These are phyloP conservation scores for Mirza zaza DNA, from an alignment of 2,113 vertebrate species.

Conservation along the genomic window DNA sequence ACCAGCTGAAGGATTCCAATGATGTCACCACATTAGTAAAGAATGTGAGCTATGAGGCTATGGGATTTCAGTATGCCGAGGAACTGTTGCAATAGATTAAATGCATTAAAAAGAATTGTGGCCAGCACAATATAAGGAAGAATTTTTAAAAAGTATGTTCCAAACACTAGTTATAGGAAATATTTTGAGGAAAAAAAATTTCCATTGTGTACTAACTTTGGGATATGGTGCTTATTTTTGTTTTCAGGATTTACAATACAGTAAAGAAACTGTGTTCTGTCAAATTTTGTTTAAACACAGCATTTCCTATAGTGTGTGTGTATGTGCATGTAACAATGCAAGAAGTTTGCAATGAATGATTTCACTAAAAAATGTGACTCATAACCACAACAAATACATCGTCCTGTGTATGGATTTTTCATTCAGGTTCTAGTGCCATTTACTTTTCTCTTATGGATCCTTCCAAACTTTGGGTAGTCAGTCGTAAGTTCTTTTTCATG, in stretches of 20 bases:
- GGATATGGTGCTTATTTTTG: not conserved
- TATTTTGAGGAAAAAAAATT: not conserved
- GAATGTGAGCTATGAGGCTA: not conserved
- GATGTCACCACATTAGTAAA: not conserved
- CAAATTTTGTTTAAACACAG: not conserved
- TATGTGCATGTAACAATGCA: not conserved
- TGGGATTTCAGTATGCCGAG: not conserved
- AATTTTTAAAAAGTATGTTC: not conserved
- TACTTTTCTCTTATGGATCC: not conserved
- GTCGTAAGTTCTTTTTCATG: not conserved
- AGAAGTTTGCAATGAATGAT: not conserved
- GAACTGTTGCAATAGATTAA: not conserved
- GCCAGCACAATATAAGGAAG: not conserved
- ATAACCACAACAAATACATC: not conserved
- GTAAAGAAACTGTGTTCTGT: not conserved
- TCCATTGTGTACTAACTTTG: not conserved
- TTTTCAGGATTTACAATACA: not conserved
- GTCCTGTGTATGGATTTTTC: not conserved
- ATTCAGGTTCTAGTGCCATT: not conserved
- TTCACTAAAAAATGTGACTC: not conserved
- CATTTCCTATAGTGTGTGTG: not conserved
- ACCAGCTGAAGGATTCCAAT: not conserved
- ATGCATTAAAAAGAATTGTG: not conserved
- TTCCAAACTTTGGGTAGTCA: not conserved
- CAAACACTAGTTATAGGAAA: constrained; percentile 29